A percentile compares a stretch with the other conserved stretches of the same genome.
Evolutionary conservation across 2,113 vertebrate genomes (phyloP).

Genomic region (Diglossa brunneiventris): DNA sequence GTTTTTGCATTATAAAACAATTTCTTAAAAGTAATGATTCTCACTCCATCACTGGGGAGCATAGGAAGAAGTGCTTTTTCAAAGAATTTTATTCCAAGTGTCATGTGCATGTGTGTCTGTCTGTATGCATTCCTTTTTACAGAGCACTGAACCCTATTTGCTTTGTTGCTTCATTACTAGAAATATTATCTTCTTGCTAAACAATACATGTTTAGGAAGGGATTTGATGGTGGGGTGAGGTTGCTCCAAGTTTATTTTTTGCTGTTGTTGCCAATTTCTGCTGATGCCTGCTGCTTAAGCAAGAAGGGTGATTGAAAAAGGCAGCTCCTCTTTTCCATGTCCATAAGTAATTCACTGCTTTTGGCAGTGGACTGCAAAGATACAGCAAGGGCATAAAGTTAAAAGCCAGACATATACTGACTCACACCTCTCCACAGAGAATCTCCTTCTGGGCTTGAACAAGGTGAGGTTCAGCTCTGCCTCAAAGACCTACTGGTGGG

Average conservation of each 20-base stretch:
- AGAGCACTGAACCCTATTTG: conserved; percentile 24
- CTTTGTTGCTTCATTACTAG: conserved; percentile 17
- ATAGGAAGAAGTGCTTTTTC: not conserved
- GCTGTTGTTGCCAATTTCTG: not conserved
- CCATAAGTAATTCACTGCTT: not conserved
- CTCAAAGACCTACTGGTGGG: not conserved
- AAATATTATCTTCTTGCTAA: conserved; percentile 32
- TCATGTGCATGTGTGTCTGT: not conserved
- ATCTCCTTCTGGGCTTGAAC: not conserved
- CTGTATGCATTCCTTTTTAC: not conserved
- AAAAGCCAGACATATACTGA: not conserved
- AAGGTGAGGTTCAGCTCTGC: not conserved
- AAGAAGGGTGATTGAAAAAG: not conserved
- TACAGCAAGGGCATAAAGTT: not conserved
- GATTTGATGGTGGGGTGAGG: not conserved
- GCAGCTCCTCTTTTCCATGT: not conserved
- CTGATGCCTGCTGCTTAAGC: not conserved
- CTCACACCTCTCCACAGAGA: not conserved
- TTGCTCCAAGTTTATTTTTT: conserved; percentile 3
- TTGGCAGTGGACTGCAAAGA: not conserved
- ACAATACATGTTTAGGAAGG: not conserved
- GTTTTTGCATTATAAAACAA: not conserved
- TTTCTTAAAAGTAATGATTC: not conserved
- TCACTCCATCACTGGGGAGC: not conserved
- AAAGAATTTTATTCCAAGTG: not conserved